Evolutionary conservation across 2,797 vertebrate species (phyloP), one percentile per base, ranked within the genome.

Genomic region (Columba guinea): DNA sequence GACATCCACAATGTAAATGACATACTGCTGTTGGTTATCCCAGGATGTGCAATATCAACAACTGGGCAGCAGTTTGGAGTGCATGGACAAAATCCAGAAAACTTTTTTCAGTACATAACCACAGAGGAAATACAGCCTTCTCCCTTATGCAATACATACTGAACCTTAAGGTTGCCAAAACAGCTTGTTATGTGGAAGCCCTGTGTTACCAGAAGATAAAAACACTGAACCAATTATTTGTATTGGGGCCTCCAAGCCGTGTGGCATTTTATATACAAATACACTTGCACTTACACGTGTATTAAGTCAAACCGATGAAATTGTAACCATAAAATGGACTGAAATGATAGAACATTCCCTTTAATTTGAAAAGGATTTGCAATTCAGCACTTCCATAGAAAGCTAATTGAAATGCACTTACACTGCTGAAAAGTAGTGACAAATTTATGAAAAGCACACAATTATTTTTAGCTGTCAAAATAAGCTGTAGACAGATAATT

Each of bases 351-450:
- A 95, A 90, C 32, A 51, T 74, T 96, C 79, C 60, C 49, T 93
- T 93, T 90, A 80, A 89, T 94, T 95, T 92, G 53, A 91, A 95
- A 96, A 90, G 53, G 89, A 95, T 94, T 95, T 96, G 55, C 64
- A 69, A 92, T 91, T 97, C 87, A 96, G 84, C 78, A 83, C 82
- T 97, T 84, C 88, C 60, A 82, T 53, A 93, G 56, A 83, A 95
- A 96, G 84, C n/a, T 96, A 97, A 95, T 84, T 96, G 87, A 97
- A 97, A 97, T 93, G 84, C 80, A 87, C 85, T 97, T 90, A 84
- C 1, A 5, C 34, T 71, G 70, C 89, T 96, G 95, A 87, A 96
- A 97, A 92, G 49, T 44, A 39, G 64, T 77, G 94, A 95, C 94
- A 97, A 97, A 96, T 93, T 91, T 95, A 95, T 94, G 87, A 96